phyloP scores from a whole-genome alignment of 2,797 vertebrate species.

The Carcharodon carcharias region DNA sequence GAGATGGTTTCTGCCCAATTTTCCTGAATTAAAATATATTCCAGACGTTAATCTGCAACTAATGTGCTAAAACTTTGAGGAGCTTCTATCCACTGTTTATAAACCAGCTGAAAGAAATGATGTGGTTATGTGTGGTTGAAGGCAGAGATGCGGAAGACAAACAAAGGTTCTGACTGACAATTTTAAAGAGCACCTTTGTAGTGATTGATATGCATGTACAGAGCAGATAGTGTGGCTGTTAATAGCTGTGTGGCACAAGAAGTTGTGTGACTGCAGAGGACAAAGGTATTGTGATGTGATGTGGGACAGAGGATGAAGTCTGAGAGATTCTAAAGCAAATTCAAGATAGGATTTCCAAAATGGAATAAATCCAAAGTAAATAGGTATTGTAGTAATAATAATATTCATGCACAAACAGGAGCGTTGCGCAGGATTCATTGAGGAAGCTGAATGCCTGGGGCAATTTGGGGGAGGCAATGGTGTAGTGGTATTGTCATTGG shows the following conservation, averaged over 20 bases:
- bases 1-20: neutral
- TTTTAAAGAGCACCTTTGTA: neutral
- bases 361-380: neutral
- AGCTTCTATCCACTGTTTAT: neutral
- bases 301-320: neutral
- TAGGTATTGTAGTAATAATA: neutral
- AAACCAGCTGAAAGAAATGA: neutral
- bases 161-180: neutral
- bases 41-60: neutral
- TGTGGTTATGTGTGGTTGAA: neutral
- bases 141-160: neutral
- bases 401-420: neutral
- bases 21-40: neutral
- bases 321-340: neutral
- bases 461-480: too few species aligned
- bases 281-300: neutral
- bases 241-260: neutral
- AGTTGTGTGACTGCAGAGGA: neutral
- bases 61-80: neutral
- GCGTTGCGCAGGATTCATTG: neutral
- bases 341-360: neutral
- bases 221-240: neutral
- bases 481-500: too few species aligned
- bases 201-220: neutral
- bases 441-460: neutral